phyloP scores from a whole-genome alignment of 2,113 vertebrate species.

The Rhombomys opimus region DNA sequence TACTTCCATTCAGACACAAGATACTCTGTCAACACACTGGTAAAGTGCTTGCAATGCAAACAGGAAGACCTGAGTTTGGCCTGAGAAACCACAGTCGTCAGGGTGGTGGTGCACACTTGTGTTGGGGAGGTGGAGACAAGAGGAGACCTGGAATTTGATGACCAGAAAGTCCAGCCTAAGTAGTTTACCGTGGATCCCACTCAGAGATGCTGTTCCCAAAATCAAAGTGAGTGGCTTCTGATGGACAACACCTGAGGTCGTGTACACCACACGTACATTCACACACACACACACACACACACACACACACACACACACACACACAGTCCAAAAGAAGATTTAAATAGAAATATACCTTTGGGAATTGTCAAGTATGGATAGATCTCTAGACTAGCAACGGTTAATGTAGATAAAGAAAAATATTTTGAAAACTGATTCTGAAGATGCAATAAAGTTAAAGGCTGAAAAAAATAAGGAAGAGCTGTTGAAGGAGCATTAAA shows the following conservation, averaged over 20 bases:
- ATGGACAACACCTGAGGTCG: not conserved
- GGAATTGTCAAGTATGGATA: not conserved
- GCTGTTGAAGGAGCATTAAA: not conserved
- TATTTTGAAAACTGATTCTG: not conserved
- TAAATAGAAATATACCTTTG: not conserved
- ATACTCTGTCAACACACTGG: too few relatives aligned
- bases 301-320: not conserved
- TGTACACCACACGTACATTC: not conserved
- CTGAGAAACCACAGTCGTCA: fast-evolving
- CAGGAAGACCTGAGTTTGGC: too few relatives aligned
- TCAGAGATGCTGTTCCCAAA: not conserved
- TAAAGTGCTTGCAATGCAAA: not conserved
- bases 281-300: not conserved
- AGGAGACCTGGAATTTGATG: not conserved
- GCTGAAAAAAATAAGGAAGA: not conserved
- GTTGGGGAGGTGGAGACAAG: not conserved
- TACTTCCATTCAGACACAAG: too few relatives aligned
- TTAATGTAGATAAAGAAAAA: not conserved
- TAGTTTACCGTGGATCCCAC: not conserved
- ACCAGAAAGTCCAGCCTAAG: not conserved
- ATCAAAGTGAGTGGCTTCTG: not conserved
- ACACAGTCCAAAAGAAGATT: not conserved
- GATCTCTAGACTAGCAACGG: not conserved
- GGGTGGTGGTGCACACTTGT: not conserved
- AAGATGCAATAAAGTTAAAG: not conserved